These are phyloP conservation scores for Drosophila hawaiiensis DNA, from an alignment of 2,888 invertebrate genomes.

Conservation along the genomic window DNA sequence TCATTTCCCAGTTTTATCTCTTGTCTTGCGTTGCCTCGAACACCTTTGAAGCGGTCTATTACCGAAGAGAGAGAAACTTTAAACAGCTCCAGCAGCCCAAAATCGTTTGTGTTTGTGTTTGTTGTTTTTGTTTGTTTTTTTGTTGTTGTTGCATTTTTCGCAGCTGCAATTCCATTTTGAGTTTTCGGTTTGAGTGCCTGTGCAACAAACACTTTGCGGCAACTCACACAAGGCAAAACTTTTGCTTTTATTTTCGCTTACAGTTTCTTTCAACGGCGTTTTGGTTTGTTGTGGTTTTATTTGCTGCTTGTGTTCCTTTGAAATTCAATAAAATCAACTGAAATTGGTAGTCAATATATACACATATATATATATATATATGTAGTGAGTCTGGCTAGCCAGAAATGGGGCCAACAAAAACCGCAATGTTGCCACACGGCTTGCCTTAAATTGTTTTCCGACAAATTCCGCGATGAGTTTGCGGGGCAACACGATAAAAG, in stretches of 20 bases:
- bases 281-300: neutral
- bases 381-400: neutral
- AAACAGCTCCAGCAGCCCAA: neutral
- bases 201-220: conserved; percentile 33
- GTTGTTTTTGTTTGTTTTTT: neutral
- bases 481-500: neutral
- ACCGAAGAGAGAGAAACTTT: neutral
- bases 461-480: conserved; percentile 64
- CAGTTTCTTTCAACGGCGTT: conserved; percentile 9
- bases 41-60: conserved; percentile 9
- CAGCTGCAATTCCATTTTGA: conserved; percentile 50
- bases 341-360: conserved; percentile 64
- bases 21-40: neutral
- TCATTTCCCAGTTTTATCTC: neutral
- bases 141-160: conserved; percentile 14
- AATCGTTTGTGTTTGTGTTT: conserved; percentile 1
- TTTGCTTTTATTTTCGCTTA: conserved; percentile 20
- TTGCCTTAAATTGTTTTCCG: conserved; percentile 79
- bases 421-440: conserved; percentile 61
- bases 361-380: no score
- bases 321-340: conserved; percentile 64
- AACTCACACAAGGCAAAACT: conserved; percentile 40
- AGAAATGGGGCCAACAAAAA: conserved; percentile 20
- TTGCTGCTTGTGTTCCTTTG: conserved; percentile 16
- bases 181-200: conserved; percentile 40